A percentile compares a stretch with the other conserved stretches of the same genome.
phyloP scores from a whole-genome alignment of 2,797 vertebrate species.

The Pipistrellus pygmaeus region DNA sequence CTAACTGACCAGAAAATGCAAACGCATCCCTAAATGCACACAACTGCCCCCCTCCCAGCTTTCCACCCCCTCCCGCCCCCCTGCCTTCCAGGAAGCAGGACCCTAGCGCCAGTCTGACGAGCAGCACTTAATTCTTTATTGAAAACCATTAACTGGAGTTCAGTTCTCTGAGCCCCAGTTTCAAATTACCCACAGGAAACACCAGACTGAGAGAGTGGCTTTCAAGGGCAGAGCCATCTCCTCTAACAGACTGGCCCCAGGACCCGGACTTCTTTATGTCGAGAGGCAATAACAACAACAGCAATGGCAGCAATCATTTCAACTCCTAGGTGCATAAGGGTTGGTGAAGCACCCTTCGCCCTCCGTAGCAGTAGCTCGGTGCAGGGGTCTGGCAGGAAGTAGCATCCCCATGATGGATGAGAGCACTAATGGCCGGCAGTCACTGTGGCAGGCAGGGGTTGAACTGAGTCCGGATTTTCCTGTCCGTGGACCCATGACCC shows the following conservation, averaged over 20 bases:
- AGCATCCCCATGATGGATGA: neutral
- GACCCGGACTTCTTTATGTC: slow-evolving; percentile 25
- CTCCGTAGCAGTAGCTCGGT: neutral
- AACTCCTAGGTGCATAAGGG: neutral
- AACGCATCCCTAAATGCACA: slow-evolving; percentile 65
- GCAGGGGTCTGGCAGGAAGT: neutral
- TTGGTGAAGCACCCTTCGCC: neutral
- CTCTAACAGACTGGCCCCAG: slow-evolving; percentile 59
- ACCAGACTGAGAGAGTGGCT: slow-evolving; percentile 67
- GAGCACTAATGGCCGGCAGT: neutral
- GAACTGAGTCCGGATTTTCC: neutral
- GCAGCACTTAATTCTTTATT: slow-evolving; percentile 85
- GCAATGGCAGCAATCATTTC: neutral
- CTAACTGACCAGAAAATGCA: slow-evolving; percentile 83
- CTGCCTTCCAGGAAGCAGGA: slow-evolving; percentile 72
- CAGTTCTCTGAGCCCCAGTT: slow-evolving; percentile 81
- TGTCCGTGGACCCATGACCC: neutral
- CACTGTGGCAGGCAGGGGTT: neutral
- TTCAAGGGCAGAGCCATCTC: slow-evolving; percentile 82
- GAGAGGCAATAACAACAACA: slow-evolving; percentile 2
- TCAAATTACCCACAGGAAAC: slow-evolving; percentile 84
- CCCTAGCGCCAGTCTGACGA: slow-evolving; percentile 73
- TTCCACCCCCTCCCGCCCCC: neutral
- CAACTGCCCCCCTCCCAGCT: neutral
- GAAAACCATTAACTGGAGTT: slow-evolving; percentile 84